Evolutionary conservation across 2,888 invertebrate species (phyloP).

Genomic region (Amphipyra berbera): DNA sequence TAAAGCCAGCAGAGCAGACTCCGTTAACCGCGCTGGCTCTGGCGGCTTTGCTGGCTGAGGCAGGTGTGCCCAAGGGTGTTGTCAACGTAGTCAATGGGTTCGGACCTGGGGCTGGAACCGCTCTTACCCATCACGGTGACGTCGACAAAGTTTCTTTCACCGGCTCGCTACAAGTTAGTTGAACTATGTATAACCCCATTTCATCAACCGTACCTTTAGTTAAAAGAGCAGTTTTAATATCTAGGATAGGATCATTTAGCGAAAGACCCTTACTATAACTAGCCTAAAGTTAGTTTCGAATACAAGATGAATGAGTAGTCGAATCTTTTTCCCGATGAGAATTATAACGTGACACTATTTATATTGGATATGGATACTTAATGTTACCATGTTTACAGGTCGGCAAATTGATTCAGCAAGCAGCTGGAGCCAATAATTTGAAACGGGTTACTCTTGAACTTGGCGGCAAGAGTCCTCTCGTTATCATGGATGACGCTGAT

Average conservation of each 20-base stretch:
- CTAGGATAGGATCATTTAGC: too few relatives aligned
- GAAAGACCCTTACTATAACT: not conserved
- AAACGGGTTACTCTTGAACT: constrained; percentile 95
- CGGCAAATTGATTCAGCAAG: constrained; percentile 91
- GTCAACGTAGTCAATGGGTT: constrained; percentile 96
- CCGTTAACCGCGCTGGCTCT: constrained; percentile 96
- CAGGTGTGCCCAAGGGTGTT: constrained; percentile 97
- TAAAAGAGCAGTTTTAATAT: too few relatives aligned
- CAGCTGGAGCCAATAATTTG: constrained; percentile 93
- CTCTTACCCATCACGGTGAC: constrained; percentile 92
- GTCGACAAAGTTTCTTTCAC: constrained; percentile 96
- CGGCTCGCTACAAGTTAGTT: constrained; percentile 86
- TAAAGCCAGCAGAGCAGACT: constrained; percentile 98
- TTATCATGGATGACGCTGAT: constrained; percentile 94
- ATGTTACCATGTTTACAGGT: constrained; percentile 70
- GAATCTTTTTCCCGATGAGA: too few relatives aligned
- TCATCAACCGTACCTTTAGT: too few relatives aligned
- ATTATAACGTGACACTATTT: too few relatives aligned
- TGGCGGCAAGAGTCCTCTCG: constrained; percentile 96
- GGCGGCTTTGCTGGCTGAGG: constrained; percentile 94
- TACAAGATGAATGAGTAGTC: not conserved
- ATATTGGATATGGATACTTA: not conserved
- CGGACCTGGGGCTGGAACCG: constrained; percentile 93
- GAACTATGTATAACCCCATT: not conserved
- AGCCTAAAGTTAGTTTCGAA: not conserved